Percentiles rank a stretch among this genome's conserved stretches.
These are phyloP conservation scores for Rhabdophis nuchalis DNA, from an alignment of 2,797 vertebrate genomes.

Conservation along the genomic window DNA sequence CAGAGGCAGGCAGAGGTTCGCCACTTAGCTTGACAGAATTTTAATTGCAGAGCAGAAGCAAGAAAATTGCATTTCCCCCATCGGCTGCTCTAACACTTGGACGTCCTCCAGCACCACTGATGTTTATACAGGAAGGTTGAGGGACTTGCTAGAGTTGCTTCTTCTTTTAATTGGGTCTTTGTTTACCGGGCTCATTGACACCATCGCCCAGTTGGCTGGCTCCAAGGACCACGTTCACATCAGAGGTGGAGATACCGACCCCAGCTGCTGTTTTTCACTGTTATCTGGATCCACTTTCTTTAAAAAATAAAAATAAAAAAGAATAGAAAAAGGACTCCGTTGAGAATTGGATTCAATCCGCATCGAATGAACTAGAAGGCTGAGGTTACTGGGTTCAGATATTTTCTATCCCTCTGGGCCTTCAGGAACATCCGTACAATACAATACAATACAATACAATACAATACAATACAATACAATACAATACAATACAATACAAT, in stretches of 20 bases:
- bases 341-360: background rate
- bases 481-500: too few relatives aligned
- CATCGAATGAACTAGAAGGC: background rate
- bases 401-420: background rate
- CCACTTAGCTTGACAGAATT: background rate
- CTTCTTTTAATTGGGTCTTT: conserved; percentile 56
- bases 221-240: conserved; percentile 33
- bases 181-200: conserved; percentile 33
- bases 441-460: too few relatives aligned
- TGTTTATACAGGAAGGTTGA: conserved; percentile 49
- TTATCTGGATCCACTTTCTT: accelerated
- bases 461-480: too few relatives aligned
- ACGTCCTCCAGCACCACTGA: conserved; percentile 17
- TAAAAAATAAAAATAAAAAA: too few relatives aligned
- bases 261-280: accelerated
- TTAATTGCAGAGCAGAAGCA: background rate
- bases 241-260: background rate
- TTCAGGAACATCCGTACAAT: too few relatives aligned
- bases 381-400: background rate
- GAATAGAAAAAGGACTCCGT: background rate
- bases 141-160: conserved; percentile 46
- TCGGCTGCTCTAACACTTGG: conserved; percentile 39
- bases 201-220: conserved; percentile 41
- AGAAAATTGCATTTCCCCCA: background rate
- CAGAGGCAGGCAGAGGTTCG: too few relatives aligned